A percentile compares a stretch with the other conserved stretches of the same genome.
Conservation (phyloP, 2,797 vertebrate genomes). For the Ptychadena robeensis region DNA sequence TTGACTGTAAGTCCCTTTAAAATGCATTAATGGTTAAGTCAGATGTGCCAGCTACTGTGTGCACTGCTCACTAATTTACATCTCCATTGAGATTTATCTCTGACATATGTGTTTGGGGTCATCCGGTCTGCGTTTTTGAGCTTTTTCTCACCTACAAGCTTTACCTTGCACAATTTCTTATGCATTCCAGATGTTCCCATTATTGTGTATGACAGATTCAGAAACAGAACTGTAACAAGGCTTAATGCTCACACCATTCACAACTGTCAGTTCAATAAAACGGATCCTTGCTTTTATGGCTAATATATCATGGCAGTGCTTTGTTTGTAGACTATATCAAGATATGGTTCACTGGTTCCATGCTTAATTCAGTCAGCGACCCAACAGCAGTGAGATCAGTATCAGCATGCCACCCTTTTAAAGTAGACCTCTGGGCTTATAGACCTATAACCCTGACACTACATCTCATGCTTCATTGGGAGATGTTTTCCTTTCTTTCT, state of each 20-base stretch:
- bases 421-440: background rate
- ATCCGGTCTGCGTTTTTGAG: conserved; percentile 39
- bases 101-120: conserved; percentile 46
- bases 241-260: background rate
- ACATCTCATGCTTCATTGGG: too few relatives aligned
- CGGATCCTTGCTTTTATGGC: background rate
- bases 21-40: conserved; percentile 54
- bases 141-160: conserved; percentile 51
- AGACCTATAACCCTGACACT: background rate
- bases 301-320: background rate
- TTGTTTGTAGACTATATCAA: background rate
- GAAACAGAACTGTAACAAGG: conserved; percentile 15
- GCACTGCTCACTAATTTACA: conserved; percentile 55
- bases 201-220: conserved; percentile 18
- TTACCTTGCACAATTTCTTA: conserved; percentile 46
- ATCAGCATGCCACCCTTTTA: background rate
- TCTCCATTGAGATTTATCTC: conserved; percentile 57
- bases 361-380: background rate
- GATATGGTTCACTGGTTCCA: background rate
- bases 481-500: too few relatives aligned
- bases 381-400: background rate
- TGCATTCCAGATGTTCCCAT: conserved; percentile 55
- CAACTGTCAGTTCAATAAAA: background rate
- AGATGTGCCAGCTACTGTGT: conserved; percentile 58
- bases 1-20: conserved; percentile 60